phyloP scores from a whole-genome alignment of 1,140 invertebrate species.

The Temnothorax curvispinosus region DNA sequence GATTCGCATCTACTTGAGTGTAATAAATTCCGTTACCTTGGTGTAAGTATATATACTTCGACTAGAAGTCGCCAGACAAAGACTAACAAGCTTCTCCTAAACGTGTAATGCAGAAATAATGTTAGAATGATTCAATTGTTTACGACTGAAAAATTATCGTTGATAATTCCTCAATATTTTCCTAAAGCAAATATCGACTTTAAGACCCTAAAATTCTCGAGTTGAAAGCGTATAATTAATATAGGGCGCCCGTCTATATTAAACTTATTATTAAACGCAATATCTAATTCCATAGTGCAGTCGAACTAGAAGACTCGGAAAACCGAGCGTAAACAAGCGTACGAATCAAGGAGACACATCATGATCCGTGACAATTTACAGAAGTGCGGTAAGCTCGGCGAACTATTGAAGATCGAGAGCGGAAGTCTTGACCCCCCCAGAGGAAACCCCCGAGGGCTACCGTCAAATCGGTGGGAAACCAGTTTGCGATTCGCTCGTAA shows the following conservation, averaged over 20 bases:
- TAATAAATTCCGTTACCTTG: conserved; percentile 3
- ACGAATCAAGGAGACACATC: background rate
- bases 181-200: background rate
- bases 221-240: background rate
- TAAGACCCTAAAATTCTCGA: background rate
- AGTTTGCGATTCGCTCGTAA: conserved; percentile 63
- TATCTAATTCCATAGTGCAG: background rate
- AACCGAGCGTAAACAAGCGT: background rate
- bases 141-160: background rate
- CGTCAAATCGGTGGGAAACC: conserved; percentile 58
- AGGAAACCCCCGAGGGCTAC: background rate
- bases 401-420: conserved; percentile 31
- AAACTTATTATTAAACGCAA: background rate
- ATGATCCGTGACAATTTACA: conserved; percentile 15
- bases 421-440: background rate
- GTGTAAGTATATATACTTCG: background rate
- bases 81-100: background rate
- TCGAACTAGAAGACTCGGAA: background rate
- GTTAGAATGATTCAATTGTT: background rate
- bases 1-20: background rate
- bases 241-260: background rate
- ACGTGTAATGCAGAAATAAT: background rate
- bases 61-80: background rate
- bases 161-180: background rate
- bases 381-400: background rate